These are phyloP conservation scores for Actinopyga echinites DNA, from an alignment of 53 echinoderm and acorn worm species.

Conservation along the genomic window DNA sequence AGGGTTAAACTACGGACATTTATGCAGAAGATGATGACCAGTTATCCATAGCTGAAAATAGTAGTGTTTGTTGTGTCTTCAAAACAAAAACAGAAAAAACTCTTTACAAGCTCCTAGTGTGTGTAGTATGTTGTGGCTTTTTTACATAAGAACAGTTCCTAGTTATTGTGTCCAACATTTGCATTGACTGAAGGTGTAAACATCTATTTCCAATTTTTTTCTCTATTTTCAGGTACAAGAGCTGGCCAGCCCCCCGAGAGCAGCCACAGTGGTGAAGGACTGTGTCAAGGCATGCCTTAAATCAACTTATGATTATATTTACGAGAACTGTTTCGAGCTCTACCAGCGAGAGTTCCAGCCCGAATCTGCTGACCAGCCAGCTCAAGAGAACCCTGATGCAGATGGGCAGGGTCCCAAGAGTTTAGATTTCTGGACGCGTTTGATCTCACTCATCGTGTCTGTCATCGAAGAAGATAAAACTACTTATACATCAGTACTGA, in stretches of 20 bases:
- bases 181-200: not conserved
- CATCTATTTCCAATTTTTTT: not conserved
- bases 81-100: too few relatives aligned
- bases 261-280: conserved; percentile 95
- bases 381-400: conserved; percentile 56
- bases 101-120: too few relatives aligned
- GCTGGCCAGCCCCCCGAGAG: conserved; percentile 93
- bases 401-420: conserved; percentile 82
- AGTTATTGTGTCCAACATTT: not conserved
- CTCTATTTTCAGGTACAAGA: conserved; percentile 77
- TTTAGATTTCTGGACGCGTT: conserved; percentile 97
- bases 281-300: conserved; percentile 98
- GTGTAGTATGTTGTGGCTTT: too few relatives aligned
- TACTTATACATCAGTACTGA: conserved; percentile 89
- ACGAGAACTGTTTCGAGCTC: conserved; percentile 96
- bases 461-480: conserved; percentile 98
- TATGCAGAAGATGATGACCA: too few relatives aligned
- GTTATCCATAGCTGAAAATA: too few relatives aligned
- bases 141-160: not conserved
- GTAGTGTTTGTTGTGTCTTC: too few relatives aligned
- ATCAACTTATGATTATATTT: conserved; percentile 97
- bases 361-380: conserved; percentile 68
- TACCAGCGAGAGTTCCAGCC: conserved; percentile 98
- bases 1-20: too few relatives aligned
- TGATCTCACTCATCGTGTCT: conserved; percentile 91